Base-by-base conservation (phyloP, 2,113 vertebrate species). In the Colaptes auratus region DNA sequence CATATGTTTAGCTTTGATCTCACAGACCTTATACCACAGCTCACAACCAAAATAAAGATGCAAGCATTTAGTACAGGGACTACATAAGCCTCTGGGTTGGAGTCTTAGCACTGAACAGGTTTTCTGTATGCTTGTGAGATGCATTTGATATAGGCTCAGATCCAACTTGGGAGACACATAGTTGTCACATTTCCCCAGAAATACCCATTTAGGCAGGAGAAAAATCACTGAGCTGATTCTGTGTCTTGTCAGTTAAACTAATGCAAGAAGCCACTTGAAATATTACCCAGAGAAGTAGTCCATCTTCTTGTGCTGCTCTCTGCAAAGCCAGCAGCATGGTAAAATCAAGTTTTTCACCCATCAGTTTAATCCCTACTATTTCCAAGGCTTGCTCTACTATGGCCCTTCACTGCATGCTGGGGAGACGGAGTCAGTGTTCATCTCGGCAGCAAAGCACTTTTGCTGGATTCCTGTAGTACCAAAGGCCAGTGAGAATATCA, bases 321-420 rank as follows among this genome's bases (percentile, higher is more conserved):
- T 27, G 15, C 52, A 83, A 19, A 19, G 60, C 23, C 96, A 60
- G 17, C 21, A 79, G 15, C 4, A 2, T n/a, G 55, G 12, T 31
- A 79, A 85, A 79, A 82, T 35, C 59, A 76, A 73, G 24, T 70
- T 89, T 73, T 80, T 66, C 18, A n/a, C 23, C 31, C 30, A 56
- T 42, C 10, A 55, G 76, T 52, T 80, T 71, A 83, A 73, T 77
- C 4, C 28, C 73, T 70, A 6, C 15, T 80, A 1, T 73, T 92
- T 55, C 27, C 69, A 74, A 76, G 33, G 4, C 5, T 56, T 67
- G 30, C 17, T 86, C 31, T 71, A 14, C 42, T 25, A 35, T 18
- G 12, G 8, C 33, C 3, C 6, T 83, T 78, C 2, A 3, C 11
- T 6, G 2, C 27, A 6, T 1, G 1, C 16, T 50, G 44, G 31